These are phyloP conservation scores for Marronus borbonicus DNA, from an alignment of 2,888 invertebrate species.

Conservation along the genomic window DNA sequence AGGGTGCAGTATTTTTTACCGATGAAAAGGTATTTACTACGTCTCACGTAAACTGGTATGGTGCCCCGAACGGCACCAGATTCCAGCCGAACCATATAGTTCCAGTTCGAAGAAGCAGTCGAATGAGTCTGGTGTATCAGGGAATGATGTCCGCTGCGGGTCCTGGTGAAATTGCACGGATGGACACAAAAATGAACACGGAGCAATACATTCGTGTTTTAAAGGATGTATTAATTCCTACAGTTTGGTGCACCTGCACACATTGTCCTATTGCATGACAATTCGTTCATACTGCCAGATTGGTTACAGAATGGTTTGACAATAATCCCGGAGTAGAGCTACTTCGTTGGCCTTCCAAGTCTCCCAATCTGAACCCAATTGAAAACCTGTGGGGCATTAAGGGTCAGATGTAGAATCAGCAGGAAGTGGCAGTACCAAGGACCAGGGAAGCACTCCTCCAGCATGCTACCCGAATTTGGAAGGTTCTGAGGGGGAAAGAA, in stretches of 20 bases:
- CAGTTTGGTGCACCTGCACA: background rate
- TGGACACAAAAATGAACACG: background rate
- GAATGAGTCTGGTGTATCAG: conserved; percentile 55
- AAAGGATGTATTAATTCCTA: conserved; percentile 2
- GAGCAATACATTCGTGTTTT: background rate
- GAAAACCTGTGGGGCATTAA: conserved; percentile 56
- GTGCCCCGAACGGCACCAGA: too few relatives aligned
- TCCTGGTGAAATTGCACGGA: conserved; percentile 56
- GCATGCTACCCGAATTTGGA: background rate
- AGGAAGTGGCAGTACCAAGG: background rate
- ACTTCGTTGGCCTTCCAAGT: conserved; percentile 48
- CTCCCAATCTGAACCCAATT: conserved; percentile 55
- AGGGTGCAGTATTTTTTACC: too few relatives aligned
- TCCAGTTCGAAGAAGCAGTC: too few relatives aligned
- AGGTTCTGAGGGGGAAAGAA: background rate
- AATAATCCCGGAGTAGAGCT: conserved; percentile 44
- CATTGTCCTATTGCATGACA: conserved; percentile 11
- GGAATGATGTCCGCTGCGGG: conserved; percentile 59
- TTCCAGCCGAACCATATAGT: too few relatives aligned
- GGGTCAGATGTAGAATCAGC: background rate
- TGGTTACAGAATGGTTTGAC: conserved; percentile 46
- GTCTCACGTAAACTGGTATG: too few relatives aligned
- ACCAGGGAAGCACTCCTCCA: background rate
- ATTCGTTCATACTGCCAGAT: conserved; percentile 21
- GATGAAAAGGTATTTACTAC: too few relatives aligned